phyloP scores from a whole-genome alignment of 2,113 vertebrate species.

The Peucedramus taeniatus region DNA sequence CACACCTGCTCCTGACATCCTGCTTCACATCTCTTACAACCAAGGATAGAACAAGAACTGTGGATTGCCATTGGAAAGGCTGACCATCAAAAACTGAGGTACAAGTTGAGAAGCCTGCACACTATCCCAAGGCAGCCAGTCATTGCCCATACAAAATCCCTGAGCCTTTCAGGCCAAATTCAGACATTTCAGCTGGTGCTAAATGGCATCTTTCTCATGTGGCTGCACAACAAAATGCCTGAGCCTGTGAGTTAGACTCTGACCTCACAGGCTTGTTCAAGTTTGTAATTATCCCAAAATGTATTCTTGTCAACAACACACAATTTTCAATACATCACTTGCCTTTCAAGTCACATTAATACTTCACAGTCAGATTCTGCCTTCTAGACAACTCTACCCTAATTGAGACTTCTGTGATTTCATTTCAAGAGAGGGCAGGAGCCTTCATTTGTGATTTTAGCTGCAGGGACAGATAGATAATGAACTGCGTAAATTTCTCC shows the following conservation, averaged over 20 bases:
- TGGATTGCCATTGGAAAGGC: not conserved
- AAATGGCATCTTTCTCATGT: not conserved
- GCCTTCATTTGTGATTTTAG: slow-evolving; percentile 26
- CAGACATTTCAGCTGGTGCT: not conserved
- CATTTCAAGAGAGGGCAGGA: not conserved
- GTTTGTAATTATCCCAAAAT: not conserved
- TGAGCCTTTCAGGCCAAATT: not conserved
- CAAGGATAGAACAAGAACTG: not conserved
- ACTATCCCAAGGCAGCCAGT: not conserved
- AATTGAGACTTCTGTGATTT: not conserved
- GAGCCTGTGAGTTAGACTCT: not conserved
- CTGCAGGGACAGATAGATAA: slow-evolving; percentile 43
- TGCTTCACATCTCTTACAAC: not conserved
- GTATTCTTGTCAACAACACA: slow-evolving; percentile 18
- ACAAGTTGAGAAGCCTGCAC: not conserved
- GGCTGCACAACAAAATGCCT: not conserved
- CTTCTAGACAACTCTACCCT: not conserved
- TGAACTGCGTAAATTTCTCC: slow-evolving; percentile 32
- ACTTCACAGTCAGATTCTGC: slow-evolving; percentile 5
- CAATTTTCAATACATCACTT: slow-evolving; percentile 23
- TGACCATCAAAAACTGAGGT: rapidly evolving
- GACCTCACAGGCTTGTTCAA: not conserved
- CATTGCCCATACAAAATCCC: not conserved
- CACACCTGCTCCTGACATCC: not conserved
- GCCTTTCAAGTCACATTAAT: not conserved